Evolutionary conservation across 1,140 invertebrate species (phyloP), one percentile per base, ranked within the genome.

Genomic region (Papilio polyxenes): DNA sequence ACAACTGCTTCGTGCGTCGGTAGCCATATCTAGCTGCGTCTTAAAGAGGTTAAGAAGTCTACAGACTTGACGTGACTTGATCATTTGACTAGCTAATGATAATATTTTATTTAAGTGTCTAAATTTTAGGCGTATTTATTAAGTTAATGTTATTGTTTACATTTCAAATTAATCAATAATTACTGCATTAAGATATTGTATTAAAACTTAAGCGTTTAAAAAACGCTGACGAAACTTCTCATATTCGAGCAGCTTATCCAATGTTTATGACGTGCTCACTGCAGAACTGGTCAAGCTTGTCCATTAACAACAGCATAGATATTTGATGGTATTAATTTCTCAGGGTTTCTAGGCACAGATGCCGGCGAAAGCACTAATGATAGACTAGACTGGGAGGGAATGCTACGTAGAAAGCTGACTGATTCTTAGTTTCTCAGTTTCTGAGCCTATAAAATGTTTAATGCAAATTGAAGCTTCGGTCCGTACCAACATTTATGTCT

Each of bases 251-350:
- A 37, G 65, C 65, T 72, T 62, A 23, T 20, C 6, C 37, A 37
- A 72, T 72, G 31, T 72, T 37, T 72, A 15, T 15, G 11, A 65
- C 65, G 10, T 7, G 15, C 53, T 72, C 23, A 72, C 31, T 11
- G 31, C 23, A 77, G 49, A 80, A 80, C 78, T 65, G 59, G 78
- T 80, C 78, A 69, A 20, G 40, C 59, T 40, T 37, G 78, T 48
- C 78, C 44, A 20, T 80, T 80, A 79, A 80, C 78, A n/a, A 48
- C 56, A 20, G 44, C 17, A 79, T 65, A 80, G n/a, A 48, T 80
- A 80, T 80, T 80, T 62, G 78, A 65, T 80, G 44, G 78, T 65
- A 80, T 69, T 80, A 69, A 80, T 80, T 69, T 80, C 78, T 80
- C 78, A 65, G n/a, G 78, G 62, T 80, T 65, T 65, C 56, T 80